Base-by-base conservation (phyloP, 2,113 vertebrate species). In the Forbesichthys papilliferus region DNA sequence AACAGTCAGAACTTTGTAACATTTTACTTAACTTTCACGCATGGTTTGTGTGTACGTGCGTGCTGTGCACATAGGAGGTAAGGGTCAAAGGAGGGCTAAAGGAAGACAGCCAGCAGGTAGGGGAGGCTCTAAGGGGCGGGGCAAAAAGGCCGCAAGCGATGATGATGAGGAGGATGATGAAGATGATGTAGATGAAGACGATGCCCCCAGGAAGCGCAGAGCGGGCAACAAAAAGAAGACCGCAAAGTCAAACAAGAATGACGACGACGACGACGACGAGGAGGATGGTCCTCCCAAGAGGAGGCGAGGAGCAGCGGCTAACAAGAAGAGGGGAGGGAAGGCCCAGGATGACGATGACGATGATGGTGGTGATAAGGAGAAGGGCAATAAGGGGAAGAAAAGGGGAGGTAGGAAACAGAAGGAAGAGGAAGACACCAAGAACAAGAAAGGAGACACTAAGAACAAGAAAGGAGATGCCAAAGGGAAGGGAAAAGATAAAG, bases 101-200 rank as follows among this genome's bases (percentile, higher is more conserved):
- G 86, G 86, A 58, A 88, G 82, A 63, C 67, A 78, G 52, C 83
- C 73, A 9, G 86, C 61, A 1, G 88, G 86, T 16, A 83, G 87
- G 81, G 77, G 82, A 69, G 81, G 72, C 0, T 73, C 77, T 8
- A 86, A 33, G 60, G 84, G 79, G 53, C 68, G 77, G 16, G 85
- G 87, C 27, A 92, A 83, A 49, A 91, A 90, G 27, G 8, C 68
- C 1, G 83, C 73, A 16, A 79, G 77, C 1, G 88, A 91, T 1
- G 87, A 88, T 0, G 90, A 90, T 1, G 88, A 88, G 1, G 81
- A 81, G 13, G 84, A 84, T 5, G 78, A 87, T 68, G 84, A 92
- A 82, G 94, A 92, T 14, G 91, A 94, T 0, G 90, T 90, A 6
- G 85, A 90, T 16, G 84, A 81, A 58, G 68, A 88, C 6, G 78